Evolutionary conservation across 2,797 vertebrate genomes (phyloP).

Genomic region (Silurus aristotelis): DNA sequence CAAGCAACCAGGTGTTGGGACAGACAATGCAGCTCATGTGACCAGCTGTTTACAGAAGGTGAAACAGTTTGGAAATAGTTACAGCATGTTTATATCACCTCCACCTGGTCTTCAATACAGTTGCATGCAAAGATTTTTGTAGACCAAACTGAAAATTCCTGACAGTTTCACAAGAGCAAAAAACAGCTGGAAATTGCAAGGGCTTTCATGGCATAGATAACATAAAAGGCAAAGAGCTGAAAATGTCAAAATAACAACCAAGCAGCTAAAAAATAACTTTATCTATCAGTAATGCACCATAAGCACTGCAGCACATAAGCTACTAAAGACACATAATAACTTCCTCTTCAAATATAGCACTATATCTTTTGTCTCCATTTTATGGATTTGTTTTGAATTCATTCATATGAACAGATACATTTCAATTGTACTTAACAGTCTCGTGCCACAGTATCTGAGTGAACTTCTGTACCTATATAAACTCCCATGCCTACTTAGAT

Average conservation of each 20-base stretch:
- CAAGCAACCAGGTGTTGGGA: not conserved
- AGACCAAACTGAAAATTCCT: not conserved
- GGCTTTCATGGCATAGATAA: not conserved
- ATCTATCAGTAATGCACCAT: not conserved
- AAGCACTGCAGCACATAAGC: not conserved
- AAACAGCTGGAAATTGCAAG: not conserved
- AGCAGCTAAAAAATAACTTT: not conserved
- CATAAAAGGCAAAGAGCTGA: not conserved
- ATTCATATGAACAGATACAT: not conserved
- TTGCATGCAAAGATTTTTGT: not conserved
- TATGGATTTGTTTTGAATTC: not conserved
- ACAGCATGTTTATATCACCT: too few species aligned
- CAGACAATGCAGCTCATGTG: not conserved
- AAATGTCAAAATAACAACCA: conserved; percentile 2
- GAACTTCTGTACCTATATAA: too few species aligned
- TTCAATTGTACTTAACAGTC: too few species aligned
- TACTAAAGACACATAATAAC: not conserved
- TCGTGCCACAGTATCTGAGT: too few species aligned
- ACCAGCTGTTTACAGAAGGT: not conserved
- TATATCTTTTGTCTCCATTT: not conserved
- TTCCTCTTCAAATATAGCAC: not conserved
- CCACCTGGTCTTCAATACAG: not conserved
- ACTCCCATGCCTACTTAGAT: too few species aligned
- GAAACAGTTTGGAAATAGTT: not conserved
- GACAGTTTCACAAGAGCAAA: not conserved